These are phyloP conservation scores for Antitype chi DNA, from an alignment of 2,888 invertebrate genomes.

Conservation along the genomic window DNA sequence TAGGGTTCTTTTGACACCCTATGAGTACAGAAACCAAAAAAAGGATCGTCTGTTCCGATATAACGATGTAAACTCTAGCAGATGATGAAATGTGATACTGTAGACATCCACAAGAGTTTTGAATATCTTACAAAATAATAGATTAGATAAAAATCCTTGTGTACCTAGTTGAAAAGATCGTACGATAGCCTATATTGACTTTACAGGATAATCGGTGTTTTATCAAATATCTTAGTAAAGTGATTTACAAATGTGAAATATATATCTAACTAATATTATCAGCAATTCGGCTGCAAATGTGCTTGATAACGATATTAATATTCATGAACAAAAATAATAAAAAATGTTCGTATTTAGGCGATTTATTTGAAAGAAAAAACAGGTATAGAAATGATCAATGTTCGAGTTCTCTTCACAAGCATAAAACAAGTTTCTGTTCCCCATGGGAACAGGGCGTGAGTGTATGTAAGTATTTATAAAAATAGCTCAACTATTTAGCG, in stretches of 20 bases:
- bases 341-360: not conserved
- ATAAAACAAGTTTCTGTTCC: too few species aligned
- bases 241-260: conserved; percentile 45
- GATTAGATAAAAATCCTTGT: conserved; percentile 32
- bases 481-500: too few species aligned
- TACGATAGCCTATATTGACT: conserved; percentile 41
- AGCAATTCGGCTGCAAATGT: conserved; percentile 36
- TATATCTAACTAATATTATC: conserved; percentile 33
- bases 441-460: too few species aligned
- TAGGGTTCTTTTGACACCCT: too few species aligned
- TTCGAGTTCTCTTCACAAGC: too few species aligned
- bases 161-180: conserved; percentile 34
- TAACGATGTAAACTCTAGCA: not conserved
- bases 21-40: too few species aligned
- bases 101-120: conserved; percentile 4
- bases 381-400: too few species aligned
- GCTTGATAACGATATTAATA: conserved; percentile 7
- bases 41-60: not conserved
- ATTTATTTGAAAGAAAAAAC: too few species aligned
- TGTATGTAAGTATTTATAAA: too few species aligned
- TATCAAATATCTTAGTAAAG: conserved; percentile 53
- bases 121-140: conserved; percentile 34
- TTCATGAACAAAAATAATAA: not conserved
- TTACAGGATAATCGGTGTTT: conserved; percentile 49
- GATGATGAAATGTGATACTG: not conserved